Percentiles rank a stretch among this genome's conserved stretches.
Evolutionary conservation across 2,797 vertebrate species (phyloP).

Genomic region (Rhynchotus rufescens): DNA sequence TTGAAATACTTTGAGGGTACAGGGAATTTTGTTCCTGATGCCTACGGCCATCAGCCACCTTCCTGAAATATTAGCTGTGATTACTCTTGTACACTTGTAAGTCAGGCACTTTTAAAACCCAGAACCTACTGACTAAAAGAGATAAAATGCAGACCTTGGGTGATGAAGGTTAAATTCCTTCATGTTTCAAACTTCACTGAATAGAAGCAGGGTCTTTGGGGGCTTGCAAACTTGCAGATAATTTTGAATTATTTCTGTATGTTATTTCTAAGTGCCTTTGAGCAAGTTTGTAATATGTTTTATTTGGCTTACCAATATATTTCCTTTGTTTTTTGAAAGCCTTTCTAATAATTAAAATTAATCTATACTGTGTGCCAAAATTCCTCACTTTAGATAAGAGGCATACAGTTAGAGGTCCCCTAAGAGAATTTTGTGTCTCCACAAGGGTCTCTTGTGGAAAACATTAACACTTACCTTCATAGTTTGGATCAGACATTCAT

Average conservation of each 20-base stretch:
- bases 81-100: neutral
- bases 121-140: neutral
- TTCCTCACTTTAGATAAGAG: neutral
- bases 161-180: neutral
- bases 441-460: neutral
- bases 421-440: neutral
- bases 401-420: neutral
- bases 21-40: neutral
- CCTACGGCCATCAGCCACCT: neutral
- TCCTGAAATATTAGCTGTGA: neutral
- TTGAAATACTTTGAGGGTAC: neutral
- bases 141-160: neutral
- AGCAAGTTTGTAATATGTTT: neutral
- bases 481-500: rapidly evolving
- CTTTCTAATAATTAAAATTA: neutral
- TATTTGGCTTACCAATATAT: neutral
- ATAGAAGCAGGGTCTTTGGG: neutral
- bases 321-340: neutral
- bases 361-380: neutral
- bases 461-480: neutral
- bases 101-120: neutral
- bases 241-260: neutral
- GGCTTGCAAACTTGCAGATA: neutral
- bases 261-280: neutral
- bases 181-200: neutral